Conservation (phyloP, 2,888 invertebrate genomes). For the Aleiodes testaceus region DNA sequence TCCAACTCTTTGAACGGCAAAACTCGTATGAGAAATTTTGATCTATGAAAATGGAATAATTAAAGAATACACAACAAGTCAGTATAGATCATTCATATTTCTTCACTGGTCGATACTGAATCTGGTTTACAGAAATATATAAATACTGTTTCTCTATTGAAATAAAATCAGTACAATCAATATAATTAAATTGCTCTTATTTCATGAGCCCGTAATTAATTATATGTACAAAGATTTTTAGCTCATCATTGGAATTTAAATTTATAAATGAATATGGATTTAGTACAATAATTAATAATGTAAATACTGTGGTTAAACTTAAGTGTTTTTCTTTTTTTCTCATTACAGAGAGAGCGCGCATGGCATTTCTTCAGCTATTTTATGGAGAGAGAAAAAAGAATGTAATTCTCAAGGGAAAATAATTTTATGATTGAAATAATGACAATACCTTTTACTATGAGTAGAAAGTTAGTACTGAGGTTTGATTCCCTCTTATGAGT, state of each 20-base stretch:
- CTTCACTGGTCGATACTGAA: constrained; percentile 8
- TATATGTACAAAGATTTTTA: constrained; percentile 28
- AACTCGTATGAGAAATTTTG: constrained; percentile 31
- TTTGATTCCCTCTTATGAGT: constrained; percentile 89
- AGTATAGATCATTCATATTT: neutral
- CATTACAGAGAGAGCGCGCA: too few species aligned
- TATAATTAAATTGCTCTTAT: constrained; percentile 30
- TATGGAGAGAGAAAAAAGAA: constrained; percentile 3
- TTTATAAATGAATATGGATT: constrained; percentile 1
- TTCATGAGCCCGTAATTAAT: constrained; percentile 18
- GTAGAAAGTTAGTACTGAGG: constrained; percentile 91
- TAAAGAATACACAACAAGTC: constrained; percentile 2
- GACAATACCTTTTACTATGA: constrained; percentile 78
- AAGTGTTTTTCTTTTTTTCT: too few species aligned
- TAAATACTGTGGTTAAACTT: too few species aligned
- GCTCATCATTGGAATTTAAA: neutral
- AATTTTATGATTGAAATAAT: constrained; percentile 5
- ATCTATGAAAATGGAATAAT: constrained; percentile 17
- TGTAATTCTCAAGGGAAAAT: neutral
- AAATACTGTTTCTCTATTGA: constrained; percentile 27
- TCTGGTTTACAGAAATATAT: constrained; percentile 15
- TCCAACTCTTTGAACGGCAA: constrained; percentile 33
- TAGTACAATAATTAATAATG: neutral
- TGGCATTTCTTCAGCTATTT: neutral
- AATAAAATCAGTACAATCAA: constrained; percentile 33